phyloP scores from a whole-genome alignment of 2,888 invertebrate genomes.

The Tubulanus polymorphus region DNA sequence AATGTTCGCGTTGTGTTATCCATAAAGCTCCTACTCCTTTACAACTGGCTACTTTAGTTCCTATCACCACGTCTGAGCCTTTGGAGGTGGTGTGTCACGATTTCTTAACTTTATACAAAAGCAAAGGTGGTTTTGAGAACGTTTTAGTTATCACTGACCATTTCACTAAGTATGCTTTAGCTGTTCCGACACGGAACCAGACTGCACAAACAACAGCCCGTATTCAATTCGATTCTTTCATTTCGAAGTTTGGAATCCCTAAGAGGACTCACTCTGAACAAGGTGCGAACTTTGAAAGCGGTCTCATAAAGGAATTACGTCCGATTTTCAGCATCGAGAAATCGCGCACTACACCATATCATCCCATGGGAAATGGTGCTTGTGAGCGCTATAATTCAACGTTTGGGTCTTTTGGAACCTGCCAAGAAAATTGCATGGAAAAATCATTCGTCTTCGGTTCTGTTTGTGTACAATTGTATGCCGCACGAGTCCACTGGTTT shows the following conservation, averaged over 20 bases:
- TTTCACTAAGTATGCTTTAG: conserved; percentile 12
- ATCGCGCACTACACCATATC: conserved; percentile 2
- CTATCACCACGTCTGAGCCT: conserved; percentile 4
- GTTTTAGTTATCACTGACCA: conserved; percentile 15
- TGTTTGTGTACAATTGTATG: conserved; percentile 8
- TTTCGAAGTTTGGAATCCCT: conserved; percentile 11
- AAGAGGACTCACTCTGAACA: neutral
- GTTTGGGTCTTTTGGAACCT: too few relatives aligned
- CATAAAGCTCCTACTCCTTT: too few relatives aligned
- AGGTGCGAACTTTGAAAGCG: neutral
- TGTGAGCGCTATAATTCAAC: too few relatives aligned
- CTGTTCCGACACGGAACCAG: conserved; percentile 7
- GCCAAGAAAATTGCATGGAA: too few relatives aligned
- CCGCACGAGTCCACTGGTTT: conserved; percentile 8
- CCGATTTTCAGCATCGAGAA: neutral
- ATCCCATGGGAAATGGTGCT: conserved; percentile 1
- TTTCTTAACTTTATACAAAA: conserved; percentile 11
- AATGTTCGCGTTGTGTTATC: neutral
- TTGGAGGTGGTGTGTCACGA: conserved; percentile 11
- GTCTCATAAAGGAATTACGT: neutral
- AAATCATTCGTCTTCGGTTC: neutral
- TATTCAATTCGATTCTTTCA: conserved; percentile 3
- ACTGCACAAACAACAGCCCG: conserved; percentile 9
- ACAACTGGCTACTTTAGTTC: too few relatives aligned
- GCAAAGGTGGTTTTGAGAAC: conserved; percentile 15